Percentiles rank a stretch among this genome's conserved stretches.
These are phyloP conservation scores for Batillaria attramentaria DNA, from an alignment of 1,140 invertebrate species.

Conservation along the genomic window DNA sequence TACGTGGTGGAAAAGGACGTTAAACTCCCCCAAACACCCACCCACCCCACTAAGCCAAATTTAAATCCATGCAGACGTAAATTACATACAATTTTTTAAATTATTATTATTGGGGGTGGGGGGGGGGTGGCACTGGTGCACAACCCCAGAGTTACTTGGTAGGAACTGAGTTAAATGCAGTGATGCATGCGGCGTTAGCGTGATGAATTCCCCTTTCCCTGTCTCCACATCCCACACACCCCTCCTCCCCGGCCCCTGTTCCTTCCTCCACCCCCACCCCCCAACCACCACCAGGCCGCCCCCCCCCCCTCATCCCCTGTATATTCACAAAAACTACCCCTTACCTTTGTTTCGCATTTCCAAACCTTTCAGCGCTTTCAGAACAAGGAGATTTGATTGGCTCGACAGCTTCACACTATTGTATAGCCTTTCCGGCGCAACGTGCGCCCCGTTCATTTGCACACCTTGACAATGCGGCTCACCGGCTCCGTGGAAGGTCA, in stretches of 20 bases:
- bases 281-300: neutral
- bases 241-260: neutral
- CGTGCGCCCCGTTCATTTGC: neutral
- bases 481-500: neutral
- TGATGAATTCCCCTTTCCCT: neutral
- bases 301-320: neutral
- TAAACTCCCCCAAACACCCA: too few species aligned
- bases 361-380: neutral
- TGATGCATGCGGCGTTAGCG: neutral
- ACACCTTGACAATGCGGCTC: neutral
- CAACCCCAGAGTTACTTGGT: too few species aligned
- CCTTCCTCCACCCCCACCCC: neutral
- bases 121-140: too few species aligned
- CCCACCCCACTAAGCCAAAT: too few species aligned
- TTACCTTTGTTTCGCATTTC: neutral
- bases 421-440: neutral
- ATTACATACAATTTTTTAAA: too few species aligned
- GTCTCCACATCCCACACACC: neutral
- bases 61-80: too few species aligned
- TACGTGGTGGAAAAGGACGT: too few species aligned
- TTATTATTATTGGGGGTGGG: too few species aligned
- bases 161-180: neutral
- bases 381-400: too few species aligned
- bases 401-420: neutral
- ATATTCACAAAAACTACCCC: neutral